Base-by-base conservation (phyloP, 1,140 invertebrate genomes). In the Anagrus nilaparvatae region DNA sequence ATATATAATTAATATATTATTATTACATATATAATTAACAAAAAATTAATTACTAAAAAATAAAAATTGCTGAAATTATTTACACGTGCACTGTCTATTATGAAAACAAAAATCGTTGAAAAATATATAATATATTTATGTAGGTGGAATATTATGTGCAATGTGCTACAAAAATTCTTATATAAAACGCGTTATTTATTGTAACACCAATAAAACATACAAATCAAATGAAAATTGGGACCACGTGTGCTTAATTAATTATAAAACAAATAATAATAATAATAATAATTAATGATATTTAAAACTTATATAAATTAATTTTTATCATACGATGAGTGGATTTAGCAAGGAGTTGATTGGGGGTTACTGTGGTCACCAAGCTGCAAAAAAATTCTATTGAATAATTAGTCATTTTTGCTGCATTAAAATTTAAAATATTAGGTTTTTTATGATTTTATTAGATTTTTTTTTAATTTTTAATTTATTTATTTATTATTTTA, bases 351-450 rank as follows among this genome's bases (percentile, higher is more conserved):
- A 63, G 52, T 59, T 49, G 61, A 58, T 65, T 64, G 63, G 65
- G n/a, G n/a, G 65, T 67, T 67, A 67, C 56, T 67, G 65, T 67
- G 65, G 65, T 67, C 65, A 59, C 56, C 60, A 63, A 65, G 59
- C 59, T 58, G 57, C 53, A 55, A 50, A 55, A 51, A 54, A 54
- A 57, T 59, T 32, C 46, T 49, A 53, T 49, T 30, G 33, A 47
- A 47, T 50, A 24, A 55, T 54, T 32, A 28, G 51, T 49, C 30
- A 43, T 49, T 39, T 32, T 51, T 52, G 46, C 30, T n/a, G n/a
- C n/a, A n/a, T n/a, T n/a, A n/a, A n/a, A n/a, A n/a, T n/a, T n/a
- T n/a, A n/a, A n/a, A n/a, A 37, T 29, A 43, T 29, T 7, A 29
- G 33, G 43, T 54, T 27, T 19, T 51, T 50, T 33, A 28, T 4